A percentile compares a stretch with the other conserved stretches of the same genome.
phyloP scores from a whole-genome alignment of 1,140 invertebrate species.

The Cotesia typhae region DNA sequence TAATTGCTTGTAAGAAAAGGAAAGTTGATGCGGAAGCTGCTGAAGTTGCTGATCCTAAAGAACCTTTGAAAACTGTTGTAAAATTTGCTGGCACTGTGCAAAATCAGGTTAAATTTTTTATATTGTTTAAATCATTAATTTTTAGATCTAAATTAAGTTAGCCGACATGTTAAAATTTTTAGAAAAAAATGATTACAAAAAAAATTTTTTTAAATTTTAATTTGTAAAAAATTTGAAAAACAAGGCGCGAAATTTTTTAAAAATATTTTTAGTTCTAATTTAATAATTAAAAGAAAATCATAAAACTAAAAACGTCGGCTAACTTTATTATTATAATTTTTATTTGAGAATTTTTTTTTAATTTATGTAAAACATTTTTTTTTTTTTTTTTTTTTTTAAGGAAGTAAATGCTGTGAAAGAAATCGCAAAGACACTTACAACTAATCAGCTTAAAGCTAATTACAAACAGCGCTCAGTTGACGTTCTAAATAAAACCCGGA shows the following conservation, averaged over 20 bases:
- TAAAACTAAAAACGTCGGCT: too few species aligned
- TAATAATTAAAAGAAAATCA: too few species aligned
- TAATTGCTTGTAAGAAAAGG: conserved; percentile 67
- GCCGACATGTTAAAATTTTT: not conserved
- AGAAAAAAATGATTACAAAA: not conserved
- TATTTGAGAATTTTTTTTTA: conserved; percentile 28
- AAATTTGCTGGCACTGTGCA: conserved; percentile 69
- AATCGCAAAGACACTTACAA: conserved; percentile 51
- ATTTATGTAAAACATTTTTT: conserved; percentile 18
- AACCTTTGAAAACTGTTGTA: conserved; percentile 60
- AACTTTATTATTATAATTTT: too few species aligned
- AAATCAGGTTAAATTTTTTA: conserved; percentile 50
- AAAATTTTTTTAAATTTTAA: too few species aligned
- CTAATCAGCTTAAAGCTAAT: conserved; percentile 52
- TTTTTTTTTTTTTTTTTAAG: conserved; percentile 44
- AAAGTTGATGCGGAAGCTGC: conserved; percentile 53
- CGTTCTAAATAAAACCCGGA: conserved; percentile 50
- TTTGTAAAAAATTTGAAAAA: too few species aligned
- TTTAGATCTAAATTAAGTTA: too few species aligned
- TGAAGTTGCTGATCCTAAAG: conserved; percentile 31
- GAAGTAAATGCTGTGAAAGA: conserved; percentile 59
- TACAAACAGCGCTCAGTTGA: conserved; percentile 62
- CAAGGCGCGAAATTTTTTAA: too few species aligned
- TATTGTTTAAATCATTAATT: conserved; percentile 11
- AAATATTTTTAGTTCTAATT: too few species aligned